Conservation (phyloP, 2,113 vertebrate genomes). For the Mola mola region DNA sequence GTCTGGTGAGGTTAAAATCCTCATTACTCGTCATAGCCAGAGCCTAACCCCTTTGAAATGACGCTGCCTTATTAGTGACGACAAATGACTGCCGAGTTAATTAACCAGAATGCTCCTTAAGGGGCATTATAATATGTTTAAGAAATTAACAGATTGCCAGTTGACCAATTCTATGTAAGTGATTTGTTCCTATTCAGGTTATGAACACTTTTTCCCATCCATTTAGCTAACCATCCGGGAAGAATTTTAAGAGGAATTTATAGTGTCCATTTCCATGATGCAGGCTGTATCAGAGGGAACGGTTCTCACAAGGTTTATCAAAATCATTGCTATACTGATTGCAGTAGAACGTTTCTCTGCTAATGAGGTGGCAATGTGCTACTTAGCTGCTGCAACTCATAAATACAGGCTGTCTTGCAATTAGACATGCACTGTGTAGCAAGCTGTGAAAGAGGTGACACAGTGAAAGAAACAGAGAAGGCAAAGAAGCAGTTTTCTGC, state of each 20-base stretch:
- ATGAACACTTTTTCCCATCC: slow-evolving; percentile 58
- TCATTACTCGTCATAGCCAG: slow-evolving; percentile 74
- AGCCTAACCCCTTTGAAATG: slow-evolving; percentile 77
- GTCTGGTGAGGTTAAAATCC: slow-evolving; percentile 75
- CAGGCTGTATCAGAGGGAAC: slow-evolving; percentile 33
- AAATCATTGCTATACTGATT: slow-evolving; percentile 58
- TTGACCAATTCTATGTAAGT: slow-evolving; percentile 78
- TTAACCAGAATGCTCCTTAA: slow-evolving; percentile 77
- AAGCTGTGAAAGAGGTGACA: slow-evolving; percentile 41
- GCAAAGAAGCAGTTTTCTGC: slow-evolving; percentile 50
- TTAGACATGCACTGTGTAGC: slow-evolving; percentile 48
- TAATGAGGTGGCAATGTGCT: slow-evolving; percentile 69
- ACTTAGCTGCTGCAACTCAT: slow-evolving; percentile 53
- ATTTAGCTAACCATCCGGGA: slow-evolving; percentile 62
- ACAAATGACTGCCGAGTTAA: slow-evolving; percentile 76
- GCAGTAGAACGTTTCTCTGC: slow-evolving; percentile 50
- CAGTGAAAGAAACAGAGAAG: slow-evolving; percentile 48
- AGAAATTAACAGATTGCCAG: slow-evolving; percentile 78
- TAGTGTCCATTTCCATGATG: slow-evolving; percentile 48
- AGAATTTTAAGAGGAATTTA: slow-evolving; percentile 49
- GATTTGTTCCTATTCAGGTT: slow-evolving; percentile 77
- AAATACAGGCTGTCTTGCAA: slow-evolving; percentile 57
- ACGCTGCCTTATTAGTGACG: slow-evolving; percentile 78
- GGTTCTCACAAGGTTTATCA: slow-evolving; percentile 35
- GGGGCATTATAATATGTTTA: slow-evolving; percentile 79